Percentiles rank a stretch among this genome's conserved stretches.
Evolutionary conservation across 2,888 invertebrate genomes (phyloP).

Genomic region (Endomychus coccineus): DNA sequence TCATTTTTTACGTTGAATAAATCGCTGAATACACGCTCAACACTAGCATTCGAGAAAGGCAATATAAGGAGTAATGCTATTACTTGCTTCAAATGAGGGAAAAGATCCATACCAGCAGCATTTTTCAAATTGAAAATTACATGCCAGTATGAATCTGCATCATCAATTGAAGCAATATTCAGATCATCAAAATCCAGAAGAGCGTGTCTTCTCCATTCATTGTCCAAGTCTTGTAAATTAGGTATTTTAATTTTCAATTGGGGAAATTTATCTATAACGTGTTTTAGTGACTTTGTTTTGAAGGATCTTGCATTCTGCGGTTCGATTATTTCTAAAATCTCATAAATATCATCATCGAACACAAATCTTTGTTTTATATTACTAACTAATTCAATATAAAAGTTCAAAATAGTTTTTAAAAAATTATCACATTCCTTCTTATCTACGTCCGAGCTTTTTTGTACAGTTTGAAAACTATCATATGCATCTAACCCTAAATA

Average conservation of each 20-base stretch:
- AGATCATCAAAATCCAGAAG: slow-evolving; percentile 12
- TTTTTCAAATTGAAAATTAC: slow-evolving; percentile 16
- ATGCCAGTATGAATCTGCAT: slow-evolving; percentile 13
- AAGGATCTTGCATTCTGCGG: slow-evolving; percentile 17
- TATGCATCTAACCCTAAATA: slow-evolving; percentile 9
- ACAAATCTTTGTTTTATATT: slow-evolving; percentile 16
- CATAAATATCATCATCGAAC: slow-evolving; percentile 20
- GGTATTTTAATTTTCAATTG: slow-evolving; percentile 13
- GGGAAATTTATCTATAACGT: slow-evolving; percentile 19
- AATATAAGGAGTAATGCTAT: slow-evolving; percentile 10
- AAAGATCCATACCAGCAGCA: slow-evolving; percentile 8
- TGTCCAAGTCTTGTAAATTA: slow-evolving; percentile 16
- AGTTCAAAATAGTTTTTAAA: slow-evolving; percentile 5
- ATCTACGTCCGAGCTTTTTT: neutral
- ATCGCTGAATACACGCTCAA: slow-evolving; percentile 25
- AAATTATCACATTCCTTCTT: slow-evolving; percentile 1
- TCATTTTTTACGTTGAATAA: slow-evolving; percentile 22
- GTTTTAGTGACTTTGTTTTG: slow-evolving; percentile 15
- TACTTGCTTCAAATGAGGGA: slow-evolving; percentile 14
- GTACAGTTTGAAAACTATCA: slow-evolving; percentile 2
- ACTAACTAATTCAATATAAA: slow-evolving; percentile 14
- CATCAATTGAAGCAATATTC: slow-evolving; percentile 2
- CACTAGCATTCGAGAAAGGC: slow-evolving; percentile 24
- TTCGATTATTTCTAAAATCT: slow-evolving; percentile 20
- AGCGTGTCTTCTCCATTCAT: slow-evolving; percentile 22